These are phyloP conservation scores for Leucoraja erinaceus DNA, from an alignment of 2,113 vertebrate genomes.

Conservation along the genomic window DNA sequence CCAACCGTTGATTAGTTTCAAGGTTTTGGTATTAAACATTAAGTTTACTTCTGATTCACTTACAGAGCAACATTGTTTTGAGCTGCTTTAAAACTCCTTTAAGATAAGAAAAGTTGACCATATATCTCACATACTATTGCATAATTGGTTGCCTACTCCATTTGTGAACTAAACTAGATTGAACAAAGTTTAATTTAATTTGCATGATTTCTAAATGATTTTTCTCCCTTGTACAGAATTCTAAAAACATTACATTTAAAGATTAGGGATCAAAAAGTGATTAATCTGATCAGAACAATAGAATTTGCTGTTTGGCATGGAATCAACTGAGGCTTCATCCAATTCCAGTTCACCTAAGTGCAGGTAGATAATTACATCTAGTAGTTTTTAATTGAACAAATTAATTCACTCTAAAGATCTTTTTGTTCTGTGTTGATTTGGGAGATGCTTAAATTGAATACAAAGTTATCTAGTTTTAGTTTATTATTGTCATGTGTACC, in stretches of 20 bases:
- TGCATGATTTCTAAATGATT: not conserved
- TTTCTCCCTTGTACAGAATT: not conserved
- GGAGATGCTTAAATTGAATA: no score
- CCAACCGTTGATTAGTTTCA: not conserved
- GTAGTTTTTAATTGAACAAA: not conserved
- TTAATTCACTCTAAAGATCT: not conserved
- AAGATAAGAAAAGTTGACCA: not conserved
- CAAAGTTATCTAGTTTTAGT: no score
- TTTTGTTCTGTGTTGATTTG: no score
- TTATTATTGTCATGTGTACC: no score
- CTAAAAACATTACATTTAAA: not conserved
- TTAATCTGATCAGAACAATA: not conserved
- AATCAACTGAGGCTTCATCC: not conserved
- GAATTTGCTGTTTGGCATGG: not conserved
- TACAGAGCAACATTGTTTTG: not conserved
- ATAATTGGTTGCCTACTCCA: not conserved
- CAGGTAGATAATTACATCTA: no score
- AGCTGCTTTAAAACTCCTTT: no score
- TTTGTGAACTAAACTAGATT: not conserved
- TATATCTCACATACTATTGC: not conserved
- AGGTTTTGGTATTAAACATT: not conserved
- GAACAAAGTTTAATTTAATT: not conserved
- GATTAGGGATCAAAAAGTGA: not conserved
- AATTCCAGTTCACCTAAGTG: not conserved
- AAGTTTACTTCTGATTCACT: not conserved